A percentile compares a stretch with the other conserved stretches of the same genome.
phyloP scores from a whole-genome alignment of 2,888 invertebrate genomes.

The Cistogaster globosa region DNA sequence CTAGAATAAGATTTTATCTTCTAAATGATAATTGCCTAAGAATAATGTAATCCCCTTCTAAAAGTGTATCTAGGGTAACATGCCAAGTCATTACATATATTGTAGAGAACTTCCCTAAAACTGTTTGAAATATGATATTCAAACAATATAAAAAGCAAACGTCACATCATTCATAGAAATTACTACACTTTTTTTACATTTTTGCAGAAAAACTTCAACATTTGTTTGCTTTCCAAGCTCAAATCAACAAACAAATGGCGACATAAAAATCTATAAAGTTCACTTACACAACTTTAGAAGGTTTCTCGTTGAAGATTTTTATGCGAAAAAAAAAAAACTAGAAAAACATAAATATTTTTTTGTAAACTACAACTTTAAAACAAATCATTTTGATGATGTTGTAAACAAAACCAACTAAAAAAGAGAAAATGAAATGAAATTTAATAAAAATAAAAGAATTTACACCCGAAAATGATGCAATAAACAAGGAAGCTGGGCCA shows the following conservation, averaged over 20 bases:
- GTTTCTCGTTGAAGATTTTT: neutral
- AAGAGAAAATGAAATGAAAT: conserved; percentile 17
- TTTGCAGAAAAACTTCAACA: conserved; percentile 1
- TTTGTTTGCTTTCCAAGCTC: conserved; percentile 17
- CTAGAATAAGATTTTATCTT: no score
- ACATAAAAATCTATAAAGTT: conserved; percentile 16
- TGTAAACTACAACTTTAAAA: conserved; percentile 12
- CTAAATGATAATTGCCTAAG: no score
- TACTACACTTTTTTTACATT: neutral
- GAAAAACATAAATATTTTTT: conserved; percentile 36
- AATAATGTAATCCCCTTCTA: no score
- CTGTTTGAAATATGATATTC: conserved; percentile 18
- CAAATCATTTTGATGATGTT: conserved; percentile 33
- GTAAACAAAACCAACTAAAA: conserved; percentile 3
- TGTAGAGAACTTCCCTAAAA: neutral
- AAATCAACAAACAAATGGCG: conserved; percentile 22
- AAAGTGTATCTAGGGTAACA: no score
- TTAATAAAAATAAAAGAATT: neutral
- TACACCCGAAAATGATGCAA: neutral
- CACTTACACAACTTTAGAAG: neutral
- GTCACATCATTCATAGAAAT: conserved; percentile 20
- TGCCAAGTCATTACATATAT: no score
- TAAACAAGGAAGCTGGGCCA: conserved; percentile 16
- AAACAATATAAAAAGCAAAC: conserved; percentile 13
- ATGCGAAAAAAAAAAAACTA: neutral